phyloP scores from a whole-genome alignment of 1,140 invertebrate genomes.

The Drosophila kikkawai region DNA sequence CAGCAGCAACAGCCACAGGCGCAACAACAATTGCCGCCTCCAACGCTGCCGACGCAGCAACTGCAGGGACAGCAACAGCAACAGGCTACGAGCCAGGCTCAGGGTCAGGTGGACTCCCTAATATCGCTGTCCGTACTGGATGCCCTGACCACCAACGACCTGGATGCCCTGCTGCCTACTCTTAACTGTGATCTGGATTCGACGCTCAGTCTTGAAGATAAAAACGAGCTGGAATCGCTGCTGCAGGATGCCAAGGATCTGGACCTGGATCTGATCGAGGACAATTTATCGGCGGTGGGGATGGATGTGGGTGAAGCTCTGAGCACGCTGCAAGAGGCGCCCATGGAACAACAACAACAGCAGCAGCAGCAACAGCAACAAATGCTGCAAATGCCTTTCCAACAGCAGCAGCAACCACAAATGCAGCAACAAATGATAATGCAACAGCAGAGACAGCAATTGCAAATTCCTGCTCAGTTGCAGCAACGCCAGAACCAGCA shows the following conservation, averaged over 20 bases:
- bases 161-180: constrained; percentile 88
- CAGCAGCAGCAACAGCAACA: constrained; percentile 54
- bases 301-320: constrained; percentile 79
- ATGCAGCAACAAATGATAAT: constrained; percentile 39
- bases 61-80: constrained; percentile 25
- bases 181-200: constrained; percentile 86
- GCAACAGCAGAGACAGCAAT: constrained; percentile 35
- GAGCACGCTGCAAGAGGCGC: constrained; percentile 58
- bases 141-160: constrained; percentile 86
- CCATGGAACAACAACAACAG: constrained; percentile 65
- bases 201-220: constrained; percentile 86
- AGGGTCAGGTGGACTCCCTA: constrained; percentile 65
- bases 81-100: constrained; percentile 28
- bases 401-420: constrained; percentile 26
- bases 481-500: constrained; percentile 54
- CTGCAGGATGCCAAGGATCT: constrained; percentile 84
- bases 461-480: constrained; percentile 30
- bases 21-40: constrained; percentile 32
- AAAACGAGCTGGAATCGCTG: constrained; percentile 84
- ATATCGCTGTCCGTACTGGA: constrained; percentile 85
- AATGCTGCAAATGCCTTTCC: constrained; percentile 48
- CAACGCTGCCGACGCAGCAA: constrained; percentile 29
- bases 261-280: constrained; percentile 81
- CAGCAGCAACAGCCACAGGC: constrained; percentile 1
- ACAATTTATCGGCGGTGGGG: constrained; percentile 76